Base-by-base conservation (phyloP, 1,140 invertebrate species). In the Oscheius sp. region DNA sequence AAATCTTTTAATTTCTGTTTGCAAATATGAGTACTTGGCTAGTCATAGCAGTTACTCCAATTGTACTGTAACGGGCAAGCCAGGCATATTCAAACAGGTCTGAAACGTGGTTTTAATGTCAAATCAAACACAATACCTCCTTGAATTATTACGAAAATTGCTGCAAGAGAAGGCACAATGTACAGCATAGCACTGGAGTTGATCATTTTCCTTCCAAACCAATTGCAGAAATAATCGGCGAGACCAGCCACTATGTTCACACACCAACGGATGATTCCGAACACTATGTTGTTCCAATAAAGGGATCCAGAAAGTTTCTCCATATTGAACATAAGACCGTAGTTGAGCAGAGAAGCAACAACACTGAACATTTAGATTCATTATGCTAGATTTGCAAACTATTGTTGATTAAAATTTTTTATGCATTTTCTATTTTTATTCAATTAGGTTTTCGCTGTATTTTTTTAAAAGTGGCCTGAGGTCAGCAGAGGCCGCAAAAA, bases 321-420 rank as follows among this genome's bases (percentile, higher is more conserved):
- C 70, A 76, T 76, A 28, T 76, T 76, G 42, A 78, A 76, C 29
- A 76, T 64, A 10, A 76, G 45, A 31, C 75, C 66, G 58, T 76
- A 76, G 65, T 74, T 74, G 42, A 74, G 42, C 7, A 74, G 28
- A 26, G 68, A 74, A 10, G 70, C 59, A 3, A 72, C 69, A n/a
- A 72, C 49, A 23, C 69, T 72, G 69, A 72, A 42, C 7, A 55
- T 7, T 7, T 13, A 23, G 7, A 55, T 55, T 7, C 7, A 55
- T 55, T 15, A n/a, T n/a, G n/a, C n/a, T n/a, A n/a, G n/a, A n/a
- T n/a, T n/a, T n/a, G n/a, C n/a, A n/a, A n/a, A n/a, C n/a, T n/a
- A n/a, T n/a, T n/a, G n/a, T n/a, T n/a, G n/a, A n/a, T n/a, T n/a
- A n/a, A n/a, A n/a, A n/a, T n/a, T n/a, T n/a, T n/a, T n/a, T n/a